A percentile compares a stretch with the other conserved stretches of the same genome.
Evolutionary conservation across 1,140 invertebrate species (phyloP).

Genomic region (Aporrectodea caliginosa): DNA sequence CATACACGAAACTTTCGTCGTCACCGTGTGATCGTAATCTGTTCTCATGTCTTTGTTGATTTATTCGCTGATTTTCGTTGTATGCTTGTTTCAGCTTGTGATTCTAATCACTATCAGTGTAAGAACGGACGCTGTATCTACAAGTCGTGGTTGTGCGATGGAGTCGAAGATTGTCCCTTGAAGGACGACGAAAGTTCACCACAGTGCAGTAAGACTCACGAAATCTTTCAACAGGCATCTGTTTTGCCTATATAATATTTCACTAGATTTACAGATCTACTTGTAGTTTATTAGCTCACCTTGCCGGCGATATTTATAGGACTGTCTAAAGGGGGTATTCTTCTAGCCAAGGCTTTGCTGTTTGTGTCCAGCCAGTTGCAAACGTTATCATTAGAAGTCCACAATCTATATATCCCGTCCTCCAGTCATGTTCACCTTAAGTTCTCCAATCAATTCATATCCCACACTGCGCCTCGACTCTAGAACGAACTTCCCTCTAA

Average conservation of each 20-base stretch:
- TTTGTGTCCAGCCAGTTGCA: not conserved
- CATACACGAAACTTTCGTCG: no score
- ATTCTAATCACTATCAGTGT: slow-evolving; percentile 11
- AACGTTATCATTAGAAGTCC: no score
- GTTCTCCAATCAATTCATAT: no score
- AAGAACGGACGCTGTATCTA: not conserved
- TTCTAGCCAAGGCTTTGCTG: not conserved
- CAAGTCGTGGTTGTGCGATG: not conserved
- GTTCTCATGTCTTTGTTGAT: no score
- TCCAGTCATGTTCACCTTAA: no score
- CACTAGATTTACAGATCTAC: not conserved
- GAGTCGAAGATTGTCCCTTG: not conserved
- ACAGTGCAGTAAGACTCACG: not conserved
- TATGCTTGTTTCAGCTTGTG: no score
- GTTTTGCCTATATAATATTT: not conserved
- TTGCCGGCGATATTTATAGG: not conserved
- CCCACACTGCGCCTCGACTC: no score
- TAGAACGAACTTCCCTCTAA: no score
- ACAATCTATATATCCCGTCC: no score
- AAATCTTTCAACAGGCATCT: not conserved
- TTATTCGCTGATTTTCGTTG: no score
- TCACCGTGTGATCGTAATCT: no score
- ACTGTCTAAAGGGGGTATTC: not conserved
- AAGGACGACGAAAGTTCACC: slow-evolving; percentile 2
- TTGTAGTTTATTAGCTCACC: not conserved